phyloP scores from a whole-genome alignment of 2,888 invertebrate genomes.

The Dendrolimus pini region DNA sequence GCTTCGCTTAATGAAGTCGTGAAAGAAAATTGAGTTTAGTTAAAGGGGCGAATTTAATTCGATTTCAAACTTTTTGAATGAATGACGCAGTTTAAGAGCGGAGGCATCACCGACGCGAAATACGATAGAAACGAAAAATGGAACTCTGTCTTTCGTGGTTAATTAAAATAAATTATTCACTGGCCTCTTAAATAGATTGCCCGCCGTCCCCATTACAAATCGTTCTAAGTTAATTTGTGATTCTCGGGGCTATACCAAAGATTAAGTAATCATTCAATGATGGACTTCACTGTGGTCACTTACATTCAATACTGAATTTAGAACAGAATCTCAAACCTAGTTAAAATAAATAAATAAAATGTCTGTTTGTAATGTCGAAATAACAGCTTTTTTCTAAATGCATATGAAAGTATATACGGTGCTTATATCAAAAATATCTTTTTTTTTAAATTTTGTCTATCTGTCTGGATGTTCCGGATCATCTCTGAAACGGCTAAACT shows the following conservation, averaged over 20 bases:
- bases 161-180: constrained; percentile 69
- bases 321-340: too few relatives aligned
- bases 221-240: constrained; percentile 44
- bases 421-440: too few relatives aligned
- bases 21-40: constrained; percentile 74
- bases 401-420: too few relatives aligned
- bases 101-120: constrained; percentile 51
- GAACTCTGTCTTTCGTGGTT: constrained; percentile 52
- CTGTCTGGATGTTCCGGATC: too few relatives aligned
- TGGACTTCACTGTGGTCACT: background rate
- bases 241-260: constrained; percentile 1
- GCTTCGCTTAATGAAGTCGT: constrained; percentile 72
- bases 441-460: too few relatives aligned
- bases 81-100: constrained; percentile 61
- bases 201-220: constrained; percentile 49
- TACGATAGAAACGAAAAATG: constrained; percentile 61
- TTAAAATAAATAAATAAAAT: too few relatives aligned
- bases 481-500: too few relatives aligned
- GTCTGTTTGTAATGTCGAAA: too few relatives aligned
- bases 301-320: constrained; percentile 7
- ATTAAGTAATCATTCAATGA: background rate
- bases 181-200: constrained; percentile 53
- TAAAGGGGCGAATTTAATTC: constrained; percentile 74
- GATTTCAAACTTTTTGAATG: constrained; percentile 72
- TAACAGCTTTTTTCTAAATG: too few relatives aligned